Conservation (phyloP, 2,113 vertebrate genomes). For the Pseudopodoces humilis region DNA sequence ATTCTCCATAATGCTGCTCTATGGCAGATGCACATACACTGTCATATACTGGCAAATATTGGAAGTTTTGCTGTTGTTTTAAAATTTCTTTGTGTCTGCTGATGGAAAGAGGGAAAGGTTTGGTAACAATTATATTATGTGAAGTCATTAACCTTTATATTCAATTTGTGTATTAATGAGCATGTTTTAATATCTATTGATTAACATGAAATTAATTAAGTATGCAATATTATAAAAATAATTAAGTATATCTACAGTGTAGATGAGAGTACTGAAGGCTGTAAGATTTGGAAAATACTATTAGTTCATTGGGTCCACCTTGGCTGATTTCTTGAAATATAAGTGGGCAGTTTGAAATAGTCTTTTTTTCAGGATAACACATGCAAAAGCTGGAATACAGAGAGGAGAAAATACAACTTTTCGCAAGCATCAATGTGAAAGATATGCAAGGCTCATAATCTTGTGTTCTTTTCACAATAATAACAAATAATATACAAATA, state of each 20-base stretch:
- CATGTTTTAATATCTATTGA: neutral
- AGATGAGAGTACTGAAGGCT: neutral
- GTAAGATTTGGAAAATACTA: neutral
- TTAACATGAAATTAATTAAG: neutral
- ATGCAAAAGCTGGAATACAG: neutral
- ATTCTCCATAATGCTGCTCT: neutral
- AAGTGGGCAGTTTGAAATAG: neutral
- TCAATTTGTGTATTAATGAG: neutral
- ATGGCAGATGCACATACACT: neutral
- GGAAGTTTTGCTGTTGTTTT: neutral
- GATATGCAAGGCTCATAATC: neutral
- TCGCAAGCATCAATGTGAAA: neutral
- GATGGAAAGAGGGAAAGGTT: neutral
- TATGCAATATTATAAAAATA: neutral
- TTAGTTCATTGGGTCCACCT: neutral
- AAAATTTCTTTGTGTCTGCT: neutral
- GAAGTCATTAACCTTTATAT: neutral
- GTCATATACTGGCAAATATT: neutral
- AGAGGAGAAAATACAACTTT: neutral
- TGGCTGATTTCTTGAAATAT: neutral
- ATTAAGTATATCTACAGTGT: neutral
- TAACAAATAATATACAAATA: neutral
- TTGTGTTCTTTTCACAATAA: neutral
- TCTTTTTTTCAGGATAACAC: neutral
- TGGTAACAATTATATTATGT: neutral